A percentile compares a stretch with the other conserved stretches of the same genome.
Evolutionary conservation across 1,140 invertebrate genomes (phyloP).

Genomic region (Drosophila arizonae): DNA sequence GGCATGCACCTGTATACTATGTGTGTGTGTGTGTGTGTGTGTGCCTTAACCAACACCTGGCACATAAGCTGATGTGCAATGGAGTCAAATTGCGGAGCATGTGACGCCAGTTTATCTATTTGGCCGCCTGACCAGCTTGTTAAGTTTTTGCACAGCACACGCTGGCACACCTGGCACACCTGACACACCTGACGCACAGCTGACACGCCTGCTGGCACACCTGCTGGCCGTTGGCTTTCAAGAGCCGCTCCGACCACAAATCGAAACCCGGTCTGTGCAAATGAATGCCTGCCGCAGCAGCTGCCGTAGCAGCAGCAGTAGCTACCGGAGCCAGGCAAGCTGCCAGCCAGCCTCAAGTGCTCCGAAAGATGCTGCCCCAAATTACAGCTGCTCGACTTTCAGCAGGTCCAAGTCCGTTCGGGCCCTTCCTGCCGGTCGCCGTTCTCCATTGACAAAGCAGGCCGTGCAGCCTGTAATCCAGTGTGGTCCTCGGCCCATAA

Average conservation of each 20-base stretch:
- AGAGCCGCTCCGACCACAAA: constrained; percentile 30
- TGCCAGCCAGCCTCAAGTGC: neutral
- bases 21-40: constrained; percentile 11
- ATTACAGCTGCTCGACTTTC: constrained; percentile 1
- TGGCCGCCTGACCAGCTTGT: constrained; percentile 64
- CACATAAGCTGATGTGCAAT: constrained; percentile 36
- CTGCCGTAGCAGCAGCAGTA: neutral
- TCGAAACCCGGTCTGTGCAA: constrained; percentile 40
- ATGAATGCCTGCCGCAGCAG: constrained; percentile 35
- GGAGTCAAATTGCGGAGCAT: constrained; percentile 70
- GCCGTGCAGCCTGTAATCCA: constrained; percentile 64
- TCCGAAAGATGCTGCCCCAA: constrained; percentile 6
- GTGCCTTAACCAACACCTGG: constrained; percentile 31
- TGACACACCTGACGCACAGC: neutral
- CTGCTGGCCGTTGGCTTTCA: neutral
- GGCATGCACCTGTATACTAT: constrained; percentile 2
- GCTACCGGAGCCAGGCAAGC: neutral
- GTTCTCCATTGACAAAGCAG: constrained; percentile 47
- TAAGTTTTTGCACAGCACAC: constrained; percentile 42
- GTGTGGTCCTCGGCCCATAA: constrained; percentile 52
- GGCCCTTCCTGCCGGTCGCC: neutral
- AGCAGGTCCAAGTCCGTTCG: neutral
- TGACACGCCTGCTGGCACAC: neutral
- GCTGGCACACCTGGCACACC: neutral
- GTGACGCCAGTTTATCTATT: constrained; percentile 71